Base-by-base conservation (phyloP, 1,140 invertebrate genomes). In the Hesperophylax magnus region DNA sequence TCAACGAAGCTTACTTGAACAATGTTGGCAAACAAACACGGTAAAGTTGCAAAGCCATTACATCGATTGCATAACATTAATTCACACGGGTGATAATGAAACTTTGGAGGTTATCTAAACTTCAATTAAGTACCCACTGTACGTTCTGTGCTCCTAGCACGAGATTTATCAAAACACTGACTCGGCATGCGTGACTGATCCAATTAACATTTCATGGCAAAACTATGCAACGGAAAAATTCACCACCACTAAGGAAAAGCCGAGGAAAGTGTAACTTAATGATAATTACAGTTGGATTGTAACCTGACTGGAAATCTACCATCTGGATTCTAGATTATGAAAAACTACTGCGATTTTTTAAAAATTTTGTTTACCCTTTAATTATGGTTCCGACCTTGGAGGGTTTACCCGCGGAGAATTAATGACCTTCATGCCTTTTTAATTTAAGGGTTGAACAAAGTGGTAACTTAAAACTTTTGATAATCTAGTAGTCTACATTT, bases 1-100 rank as follows among this genome's bases (percentile, higher is more conserved):
- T 47, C 11, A 14, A 14, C 39, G 39, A 47, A 47, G 39, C 39
- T 47, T 47, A 47, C 39, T 9, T 47, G n/a, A n/a, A n/a, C n/a
- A 47, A 47, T 47, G 39, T 47, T 47, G 11, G 39, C 39, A 47
- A 47, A 14, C 39, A 47, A 47, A 47, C 39, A 47, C 39, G 39
- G 39, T 47, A 47, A 47, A 47, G 39, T 61, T 61, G 60, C 60
- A 61, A 61, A 24, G 20, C 14, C 7, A 61, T 72, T 54, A 14
- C 17, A 72, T 72, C n/a, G 69, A 72, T 72, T 72, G 39, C 7
- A 17, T 18, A 18, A 72, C 47, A 54, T 34, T 47, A 67, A 67
- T 53, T 54, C 69, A n/a, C 47, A 72, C 20, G 24, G 24, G 47
- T 72, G 47, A 72, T 72, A 72, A 54, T 72, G 69, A 72, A 72